Evolutionary conservation across 2,888 invertebrate genomes (phyloP).

Genomic region (Hecatera dysodea): DNA sequence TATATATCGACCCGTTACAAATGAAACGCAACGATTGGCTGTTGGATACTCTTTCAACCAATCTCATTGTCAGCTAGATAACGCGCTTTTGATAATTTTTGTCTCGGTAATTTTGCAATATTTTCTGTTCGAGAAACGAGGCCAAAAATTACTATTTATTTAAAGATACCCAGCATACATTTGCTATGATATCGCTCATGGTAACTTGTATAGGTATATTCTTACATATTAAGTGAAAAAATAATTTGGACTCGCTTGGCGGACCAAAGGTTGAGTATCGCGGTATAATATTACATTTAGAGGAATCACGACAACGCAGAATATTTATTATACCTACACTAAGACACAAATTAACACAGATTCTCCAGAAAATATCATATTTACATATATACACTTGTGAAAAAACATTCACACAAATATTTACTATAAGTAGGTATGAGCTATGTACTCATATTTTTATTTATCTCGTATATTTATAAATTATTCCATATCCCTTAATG

Average conservation of each 20-base stretch:
- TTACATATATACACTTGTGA: neutral
- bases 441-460: no score
- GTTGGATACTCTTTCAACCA: neutral
- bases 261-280: constrained; percentile 10
- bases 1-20: neutral
- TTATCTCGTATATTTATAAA: neutral
- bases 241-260: neutral
- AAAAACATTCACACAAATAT: constrained; percentile 3
- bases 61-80: neutral
- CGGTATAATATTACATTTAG: neutral
- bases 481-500: neutral
- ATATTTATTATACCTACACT: neutral
- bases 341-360: neutral
- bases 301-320: neutral
- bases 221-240: constrained; percentile 1
- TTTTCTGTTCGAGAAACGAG: no score
- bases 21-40: neutral
- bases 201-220: constrained; percentile 4
- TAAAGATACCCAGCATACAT: neutral
- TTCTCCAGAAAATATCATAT: neutral
- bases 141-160: no score
- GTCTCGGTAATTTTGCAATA: neutral
- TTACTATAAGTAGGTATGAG: no score
- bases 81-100: no score
- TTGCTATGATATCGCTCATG: neutral